Evolutionary conservation across 2,113 vertebrate species (phyloP).

Genomic region (Ornithorhynchus anatinus): DNA sequence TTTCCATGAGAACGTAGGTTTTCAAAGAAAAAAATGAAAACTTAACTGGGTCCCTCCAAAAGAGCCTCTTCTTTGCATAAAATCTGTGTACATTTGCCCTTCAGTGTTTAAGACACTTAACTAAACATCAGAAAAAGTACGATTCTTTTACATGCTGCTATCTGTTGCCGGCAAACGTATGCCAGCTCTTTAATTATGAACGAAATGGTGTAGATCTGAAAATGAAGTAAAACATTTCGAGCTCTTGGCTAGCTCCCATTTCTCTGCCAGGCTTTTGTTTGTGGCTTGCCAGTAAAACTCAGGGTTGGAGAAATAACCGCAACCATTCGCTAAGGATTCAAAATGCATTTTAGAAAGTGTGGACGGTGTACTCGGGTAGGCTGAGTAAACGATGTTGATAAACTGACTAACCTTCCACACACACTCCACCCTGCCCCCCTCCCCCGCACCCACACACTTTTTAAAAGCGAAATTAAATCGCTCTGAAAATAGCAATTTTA

Average conservation of each 20-base stretch:
- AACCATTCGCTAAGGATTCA: background rate
- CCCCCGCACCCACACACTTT: slow-evolving; percentile 57
- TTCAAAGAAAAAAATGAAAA: background rate
- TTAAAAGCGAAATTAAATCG: slow-evolving; percentile 79
- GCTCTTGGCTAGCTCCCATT: background rate
- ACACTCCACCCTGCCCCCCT: no score
- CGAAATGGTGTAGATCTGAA: background rate
- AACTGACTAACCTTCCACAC: slow-evolving; percentile 53
- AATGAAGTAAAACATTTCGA: background rate
- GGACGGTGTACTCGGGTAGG: slow-evolving; percentile 46
- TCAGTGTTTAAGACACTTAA: background rate
- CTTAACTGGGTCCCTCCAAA: background rate
- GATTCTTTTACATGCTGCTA: background rate
- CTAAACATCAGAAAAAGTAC: background rate
- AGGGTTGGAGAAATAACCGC: slow-evolving; percentile 12
- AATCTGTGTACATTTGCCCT: background rate
- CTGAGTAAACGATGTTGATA: slow-evolving; percentile 37
- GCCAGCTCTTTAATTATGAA: slow-evolving; percentile 4
- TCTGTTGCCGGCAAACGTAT: background rate
- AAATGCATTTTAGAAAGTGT: slow-evolving; percentile 33
- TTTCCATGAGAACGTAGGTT: background rate
- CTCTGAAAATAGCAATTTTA: slow-evolving; percentile 83
- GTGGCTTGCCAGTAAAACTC: slow-evolving; percentile 38
- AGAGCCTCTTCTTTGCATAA: background rate
- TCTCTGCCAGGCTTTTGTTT: slow-evolving; percentile 25